These are phyloP conservation scores for Phoeniculus purpureus DNA, from an alignment of 2,797 vertebrate species.

Conservation along the genomic window DNA sequence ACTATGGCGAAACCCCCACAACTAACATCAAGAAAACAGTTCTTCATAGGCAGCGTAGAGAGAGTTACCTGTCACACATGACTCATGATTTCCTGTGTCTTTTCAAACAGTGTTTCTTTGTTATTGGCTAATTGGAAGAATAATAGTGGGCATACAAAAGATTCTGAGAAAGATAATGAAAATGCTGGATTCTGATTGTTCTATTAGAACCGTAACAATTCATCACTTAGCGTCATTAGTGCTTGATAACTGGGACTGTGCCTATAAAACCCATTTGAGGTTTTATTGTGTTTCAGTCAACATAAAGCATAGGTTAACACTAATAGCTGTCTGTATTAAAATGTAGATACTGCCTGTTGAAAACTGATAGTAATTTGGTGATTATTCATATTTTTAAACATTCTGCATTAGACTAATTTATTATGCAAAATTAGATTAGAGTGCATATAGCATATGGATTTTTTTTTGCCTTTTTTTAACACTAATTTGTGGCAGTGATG, in stretches of 20 bases:
- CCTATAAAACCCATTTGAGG: conserved; percentile 28
- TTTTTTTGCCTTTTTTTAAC: conserved; percentile 38
- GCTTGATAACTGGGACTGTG: conserved; percentile 15
- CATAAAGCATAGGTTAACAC: conserved; percentile 37
- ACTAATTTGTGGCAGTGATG: conserved; percentile 61
- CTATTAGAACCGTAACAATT: conserved; percentile 64
- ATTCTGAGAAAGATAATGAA: conserved; percentile 50
- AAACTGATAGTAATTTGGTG: conserved; percentile 56
- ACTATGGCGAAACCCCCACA: not conserved
- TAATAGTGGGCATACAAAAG: conserved; percentile 17
- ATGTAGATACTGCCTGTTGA: conserved; percentile 35
- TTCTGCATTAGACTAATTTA: conserved; percentile 49
- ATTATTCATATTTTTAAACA: conserved; percentile 62
- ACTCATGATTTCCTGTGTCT: conserved; percentile 47
- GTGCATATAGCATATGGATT: conserved; percentile 27
- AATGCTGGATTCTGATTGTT: conserved; percentile 44
- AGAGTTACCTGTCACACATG: conserved; percentile 60
- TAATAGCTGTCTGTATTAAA: conserved; percentile 46
- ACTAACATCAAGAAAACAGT: conserved; percentile 20
- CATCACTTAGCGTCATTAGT: conserved; percentile 65
- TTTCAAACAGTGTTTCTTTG: conserved; percentile 48
- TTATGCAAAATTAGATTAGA: conserved; percentile 69
- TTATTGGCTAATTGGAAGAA: conserved; percentile 59
- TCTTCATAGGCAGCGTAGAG: not conserved
- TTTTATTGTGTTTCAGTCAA: conserved; percentile 58